Conservation (phyloP, 2,888 invertebrate genomes). For the Lithophane semibrunnea region DNA sequence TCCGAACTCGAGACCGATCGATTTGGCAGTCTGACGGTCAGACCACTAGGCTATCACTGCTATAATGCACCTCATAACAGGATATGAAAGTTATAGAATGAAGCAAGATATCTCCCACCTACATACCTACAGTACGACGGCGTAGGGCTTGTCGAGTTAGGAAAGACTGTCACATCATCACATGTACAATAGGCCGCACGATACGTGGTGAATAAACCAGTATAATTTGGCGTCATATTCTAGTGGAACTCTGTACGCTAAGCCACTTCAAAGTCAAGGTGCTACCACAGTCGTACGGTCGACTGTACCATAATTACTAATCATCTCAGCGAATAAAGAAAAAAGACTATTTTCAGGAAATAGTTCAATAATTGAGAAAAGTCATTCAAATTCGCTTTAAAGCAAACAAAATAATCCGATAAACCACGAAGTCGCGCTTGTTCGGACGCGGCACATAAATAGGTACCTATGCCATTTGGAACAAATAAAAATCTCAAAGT, state of each 20-base stretch:
- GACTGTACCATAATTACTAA: neutral
- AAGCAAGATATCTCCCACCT: neutral
- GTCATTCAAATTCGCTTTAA: neutral
- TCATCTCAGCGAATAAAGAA: neutral
- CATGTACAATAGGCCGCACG: neutral
- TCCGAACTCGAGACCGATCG: no score
- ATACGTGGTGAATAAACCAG: neutral
- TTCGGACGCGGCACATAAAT: neutral
- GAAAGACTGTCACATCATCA: neutral
- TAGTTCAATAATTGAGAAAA: no score
- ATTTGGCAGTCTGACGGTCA: no score
- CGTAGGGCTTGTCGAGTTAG: neutral
- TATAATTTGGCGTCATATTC: neutral
- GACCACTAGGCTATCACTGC: no score
- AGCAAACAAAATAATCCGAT: neutral
- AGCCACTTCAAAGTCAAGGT: neutral
- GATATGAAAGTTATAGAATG: neutral
- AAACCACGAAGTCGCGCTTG: neutral
- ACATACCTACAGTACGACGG: neutral
- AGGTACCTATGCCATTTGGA: neutral
- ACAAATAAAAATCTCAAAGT: conserved; percentile 12
- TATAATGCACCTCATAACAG: neutral
- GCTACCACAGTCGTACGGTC: neutral
- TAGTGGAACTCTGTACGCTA: neutral
- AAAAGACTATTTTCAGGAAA: no score